Base-by-base conservation (phyloP, 1,140 invertebrate species). In the Diabrotica undecimpunctata region DNA sequence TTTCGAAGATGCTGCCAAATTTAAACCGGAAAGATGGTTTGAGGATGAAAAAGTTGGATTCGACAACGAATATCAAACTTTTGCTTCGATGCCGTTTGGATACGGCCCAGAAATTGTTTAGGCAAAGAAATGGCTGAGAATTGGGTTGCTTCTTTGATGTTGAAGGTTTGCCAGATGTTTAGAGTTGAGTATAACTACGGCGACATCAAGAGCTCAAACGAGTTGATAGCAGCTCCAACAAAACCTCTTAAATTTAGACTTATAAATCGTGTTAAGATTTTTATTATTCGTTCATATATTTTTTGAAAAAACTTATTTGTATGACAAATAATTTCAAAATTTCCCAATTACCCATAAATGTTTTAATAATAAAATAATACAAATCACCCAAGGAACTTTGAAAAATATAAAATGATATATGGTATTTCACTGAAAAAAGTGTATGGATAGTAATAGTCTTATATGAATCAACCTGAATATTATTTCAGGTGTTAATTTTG, bases 21-120 rank as follows among this genome's bases (percentile, higher is more conserved):
- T 88, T 72, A 76, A 81, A 54, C 90, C 91, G 8, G 89, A 88
- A 75, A 80, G 86, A 67, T 94, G 86, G 91, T 73, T 91, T 25
- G 75, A 79, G 12, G 41, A 69, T 9, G 79, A 80, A 12, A 58
- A 62, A 6, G 62, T 61, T 39, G 60, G 56, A 0, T 38, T 70
- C 12, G 64, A 56, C 35, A 39, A 68, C n/a, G 64, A 70, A n/a
- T 54, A 64, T 57, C 69, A 73, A 46, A 68, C 74, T 0, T 84
- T 84, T 66, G 83, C 83, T 61, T 85, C 81, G 5, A 79, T 87
- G 55, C 86, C 86, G 2, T 87, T 86, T 67, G 86, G 86, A 2
- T 79, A 81, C 70, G 86, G 86, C 6, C 71, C 82, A 6, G 80
- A 84, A 62, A 83, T 84, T 46, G 87, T 86, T 62, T 63, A 87